Conservation (phyloP, 1,140 invertebrate species). For the Apocrypta bakeri region DNA sequence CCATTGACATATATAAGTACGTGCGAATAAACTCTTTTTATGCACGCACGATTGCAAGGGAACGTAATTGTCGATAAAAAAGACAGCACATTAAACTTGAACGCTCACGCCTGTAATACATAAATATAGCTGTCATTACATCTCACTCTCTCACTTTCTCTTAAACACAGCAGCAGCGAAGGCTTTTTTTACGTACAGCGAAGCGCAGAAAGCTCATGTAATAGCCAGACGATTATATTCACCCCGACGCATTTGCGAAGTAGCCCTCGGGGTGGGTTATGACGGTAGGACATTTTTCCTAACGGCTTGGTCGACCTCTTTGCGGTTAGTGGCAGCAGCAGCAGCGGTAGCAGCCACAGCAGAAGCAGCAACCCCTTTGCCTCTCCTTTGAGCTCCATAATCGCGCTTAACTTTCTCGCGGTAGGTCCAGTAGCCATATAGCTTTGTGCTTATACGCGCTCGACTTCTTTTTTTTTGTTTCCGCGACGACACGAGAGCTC, state of each 20-base stretch:
- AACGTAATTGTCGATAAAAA: too few relatives aligned
- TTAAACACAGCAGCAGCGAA: too few relatives aligned
- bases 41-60: too few relatives aligned
- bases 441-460: neutral
- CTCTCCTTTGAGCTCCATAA: neutral
- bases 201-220: slow-evolving; percentile 15
- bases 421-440: neutral
- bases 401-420: neutral
- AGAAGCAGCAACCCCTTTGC: slow-evolving; percentile 3
- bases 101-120: neutral
- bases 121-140: too few relatives aligned
- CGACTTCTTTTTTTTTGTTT: neutral
- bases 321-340: slow-evolving; percentile 18
- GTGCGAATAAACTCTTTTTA: too few relatives aligned
- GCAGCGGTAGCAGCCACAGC: too few relatives aligned
- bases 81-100: neutral
- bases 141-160: too few relatives aligned
- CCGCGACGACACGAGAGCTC: neutral
- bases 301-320: slow-evolving; percentile 34
- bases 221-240: slow-evolving; percentile 35
- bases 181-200: neutral
- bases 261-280: slow-evolving; percentile 13
- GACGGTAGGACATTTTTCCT: slow-evolving; percentile 31
- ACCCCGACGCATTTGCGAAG: neutral
- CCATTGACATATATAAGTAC: too few relatives aligned